A percentile compares a stretch with the other conserved stretches of the same genome.
phyloP scores from a whole-genome alignment of 2,797 vertebrate species.

The Myoxocephalus aenaeus region DNA sequence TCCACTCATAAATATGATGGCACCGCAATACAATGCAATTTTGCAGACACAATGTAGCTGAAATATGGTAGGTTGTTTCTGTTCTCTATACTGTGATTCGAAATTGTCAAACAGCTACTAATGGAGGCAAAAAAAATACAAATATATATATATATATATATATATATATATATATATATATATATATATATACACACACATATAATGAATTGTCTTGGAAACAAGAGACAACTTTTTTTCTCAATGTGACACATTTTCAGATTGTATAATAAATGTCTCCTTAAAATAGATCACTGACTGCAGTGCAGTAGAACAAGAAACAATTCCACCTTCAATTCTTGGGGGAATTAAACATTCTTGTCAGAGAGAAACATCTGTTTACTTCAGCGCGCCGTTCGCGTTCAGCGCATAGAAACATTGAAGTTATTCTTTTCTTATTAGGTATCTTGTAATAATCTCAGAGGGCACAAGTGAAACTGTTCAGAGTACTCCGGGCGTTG shows the following conservation, averaged over 20 bases:
- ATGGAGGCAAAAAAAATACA: background rate
- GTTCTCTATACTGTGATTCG: background rate
- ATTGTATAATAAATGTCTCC: background rate
- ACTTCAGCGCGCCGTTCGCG: background rate
- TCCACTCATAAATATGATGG: background rate
- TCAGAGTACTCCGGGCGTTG: slow-evolving; percentile 10
- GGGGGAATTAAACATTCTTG: slow-evolving; percentile 12
- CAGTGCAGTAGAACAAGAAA: background rate
- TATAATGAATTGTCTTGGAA: background rate
- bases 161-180: too few species aligned
- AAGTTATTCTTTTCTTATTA: slow-evolving; percentile 19
- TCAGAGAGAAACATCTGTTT: slow-evolving; percentile 21
- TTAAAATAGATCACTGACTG: background rate
- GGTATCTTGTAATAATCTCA: slow-evolving; percentile 28
- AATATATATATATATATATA: background rate
- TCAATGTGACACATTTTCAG: slow-evolving; percentile 6
- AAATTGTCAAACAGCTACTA: background rate
- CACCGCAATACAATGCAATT: background rate
- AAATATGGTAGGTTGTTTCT: background rate
- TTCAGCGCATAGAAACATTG: background rate
- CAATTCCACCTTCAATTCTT: slow-evolving; percentile 12
- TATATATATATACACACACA: too few species aligned
- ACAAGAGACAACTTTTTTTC: background rate
- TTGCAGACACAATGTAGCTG: background rate
- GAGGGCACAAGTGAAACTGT: slow-evolving; percentile 24